Conservation (phyloP, 1,140 invertebrate species). For the Heterodera schachtii region DNA sequence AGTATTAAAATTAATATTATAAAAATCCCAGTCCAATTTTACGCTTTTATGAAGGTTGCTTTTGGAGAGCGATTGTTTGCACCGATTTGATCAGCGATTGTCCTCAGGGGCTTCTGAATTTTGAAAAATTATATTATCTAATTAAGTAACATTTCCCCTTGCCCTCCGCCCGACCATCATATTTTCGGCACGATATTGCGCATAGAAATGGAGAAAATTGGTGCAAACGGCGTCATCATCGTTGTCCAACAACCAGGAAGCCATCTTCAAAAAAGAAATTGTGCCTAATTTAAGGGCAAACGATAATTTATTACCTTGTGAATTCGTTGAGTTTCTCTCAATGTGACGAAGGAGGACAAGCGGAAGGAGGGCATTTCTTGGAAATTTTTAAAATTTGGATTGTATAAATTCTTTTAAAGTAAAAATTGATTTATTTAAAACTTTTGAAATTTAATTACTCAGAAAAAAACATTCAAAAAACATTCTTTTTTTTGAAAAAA, state of each 20-base stretch:
- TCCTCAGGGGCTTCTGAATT: slow-evolving; percentile 28
- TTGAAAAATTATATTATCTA: background rate
- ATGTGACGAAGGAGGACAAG: slow-evolving; percentile 46
- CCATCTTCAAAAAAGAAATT: slow-evolving; percentile 34
- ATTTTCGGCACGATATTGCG: slow-evolving; percentile 50
- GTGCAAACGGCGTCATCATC: slow-evolving; percentile 22
- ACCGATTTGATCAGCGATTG: slow-evolving; percentile 51
- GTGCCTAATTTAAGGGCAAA: too few relatives aligned
- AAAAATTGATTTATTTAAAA: too few relatives aligned
- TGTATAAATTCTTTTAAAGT: too few relatives aligned
- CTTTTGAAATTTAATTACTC: too few relatives aligned
- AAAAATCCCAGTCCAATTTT: background rate
- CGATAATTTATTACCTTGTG: background rate
- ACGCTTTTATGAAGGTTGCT: slow-evolving; percentile 45
- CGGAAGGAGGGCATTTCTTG: slow-evolving; percentile 55
- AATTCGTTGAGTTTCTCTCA: slow-evolving; percentile 49
- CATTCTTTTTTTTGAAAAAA: too few relatives aligned
- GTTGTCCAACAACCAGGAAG: slow-evolving; percentile 49
- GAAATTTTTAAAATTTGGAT: too few relatives aligned
- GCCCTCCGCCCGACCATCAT: slow-evolving; percentile 43
- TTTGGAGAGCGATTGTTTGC: slow-evolving; percentile 37
- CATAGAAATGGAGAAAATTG: slow-evolving; percentile 46
- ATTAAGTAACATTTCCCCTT: too few relatives aligned
- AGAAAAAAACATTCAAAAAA: too few relatives aligned
- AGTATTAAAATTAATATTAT: background rate